Evolutionary conservation across 1,140 invertebrate genomes (phyloP).

Genomic region (Atta texana): DNA sequence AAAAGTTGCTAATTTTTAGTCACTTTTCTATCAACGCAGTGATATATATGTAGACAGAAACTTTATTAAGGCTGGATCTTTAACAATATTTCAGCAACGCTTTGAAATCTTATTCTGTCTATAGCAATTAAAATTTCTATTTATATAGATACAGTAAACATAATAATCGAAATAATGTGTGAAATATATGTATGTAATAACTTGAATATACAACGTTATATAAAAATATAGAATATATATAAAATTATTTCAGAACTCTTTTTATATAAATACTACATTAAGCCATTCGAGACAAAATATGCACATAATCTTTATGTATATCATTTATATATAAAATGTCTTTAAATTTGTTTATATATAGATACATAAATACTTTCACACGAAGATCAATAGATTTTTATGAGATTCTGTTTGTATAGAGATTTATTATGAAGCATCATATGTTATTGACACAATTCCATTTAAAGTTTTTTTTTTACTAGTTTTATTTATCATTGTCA

Average conservation of each 20-base stretch:
- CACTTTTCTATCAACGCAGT: too few relatives aligned
- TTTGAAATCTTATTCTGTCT: not conserved
- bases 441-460: not conserved
- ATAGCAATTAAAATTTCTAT: conserved; percentile 34
- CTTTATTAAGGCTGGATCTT: not conserved
- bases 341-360: conserved; percentile 3
- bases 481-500: not conserved
- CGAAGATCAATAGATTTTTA: not conserved
- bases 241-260: not conserved
- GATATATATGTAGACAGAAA: not conserved
- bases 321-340: conserved; percentile 21
- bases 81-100: not conserved
- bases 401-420: not conserved
- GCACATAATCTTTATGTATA: not conserved
- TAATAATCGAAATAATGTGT: conserved; percentile 1
- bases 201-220: conserved; percentile 1
- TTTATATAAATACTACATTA: conserved; percentile 1
- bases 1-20: too few relatives aligned
- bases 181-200: conserved; percentile 9
- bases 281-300: not conserved
- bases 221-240: conserved; percentile 9
- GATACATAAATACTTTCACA: not conserved
- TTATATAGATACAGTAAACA: conserved; percentile 14
- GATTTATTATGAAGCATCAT: not conserved
- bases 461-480: not conserved